Base-by-base conservation (phyloP, 2,888 invertebrate genomes). In the Apamea sordens region DNA sequence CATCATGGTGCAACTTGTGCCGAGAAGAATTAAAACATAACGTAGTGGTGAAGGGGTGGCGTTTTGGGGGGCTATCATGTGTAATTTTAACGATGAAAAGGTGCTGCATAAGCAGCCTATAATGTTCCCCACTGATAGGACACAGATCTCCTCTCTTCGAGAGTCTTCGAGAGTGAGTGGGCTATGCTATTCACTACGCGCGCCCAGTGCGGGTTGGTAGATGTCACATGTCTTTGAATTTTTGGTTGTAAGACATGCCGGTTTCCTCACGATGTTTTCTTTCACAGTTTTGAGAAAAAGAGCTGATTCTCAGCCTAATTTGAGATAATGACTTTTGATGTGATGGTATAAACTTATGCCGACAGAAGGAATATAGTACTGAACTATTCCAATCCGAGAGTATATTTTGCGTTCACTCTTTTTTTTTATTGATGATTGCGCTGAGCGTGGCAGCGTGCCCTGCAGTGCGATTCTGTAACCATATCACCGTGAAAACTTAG, bases 371-470 rank as follows among this genome's bases (percentile, higher is more conserved):
- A 28, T 28, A 11, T 59, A n/a, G 11, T 11, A n/a, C 5, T 10
- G 56, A n/a, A n/a, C 59, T 96, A 67, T 98, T 97, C 98, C 99
- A 99, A 90, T 98, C 98, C 0, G 98, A 98, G 84, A 99, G 95
- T 84, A 99, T 98, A 73, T 97, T 97, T 86, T 97, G 97, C 79
- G 97, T 97, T 98, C 99, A 99, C 90, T 98, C 97, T 36, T 84
- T 97, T 88, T 50, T 18, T 50, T 50, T 50, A 7, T 50, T 21
- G 21, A 7, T 50, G 50, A 50, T 21, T 50, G 21, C 18, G 21
- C 7, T 5, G 50, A 50, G 7, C 6, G 50, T 50, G 18, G 15
- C 96, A n/a, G n/a, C n/a, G n/a, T n/a, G n/a, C n/a, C n/a, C n/a
- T n/a, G n/a, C n/a, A n/a, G n/a, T n/a, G n/a, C n/a, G n/a, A n/a